A percentile compares a stretch with the other conserved stretches of the same genome.
phyloP scores from a whole-genome alignment of 2,113 vertebrate genomes.

The Sigmodon hispidus region DNA sequence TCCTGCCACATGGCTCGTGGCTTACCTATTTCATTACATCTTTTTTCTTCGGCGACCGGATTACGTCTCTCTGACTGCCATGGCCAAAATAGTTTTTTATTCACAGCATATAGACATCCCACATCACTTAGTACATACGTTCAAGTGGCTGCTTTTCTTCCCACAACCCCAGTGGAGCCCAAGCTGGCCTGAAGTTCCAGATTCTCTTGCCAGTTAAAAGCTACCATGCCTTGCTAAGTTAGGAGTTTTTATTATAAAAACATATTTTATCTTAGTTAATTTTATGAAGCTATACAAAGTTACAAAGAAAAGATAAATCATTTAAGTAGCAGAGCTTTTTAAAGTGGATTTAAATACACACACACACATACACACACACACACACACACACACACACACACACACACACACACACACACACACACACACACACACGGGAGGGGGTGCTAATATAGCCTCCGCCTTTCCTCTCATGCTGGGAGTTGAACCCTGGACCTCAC shows the following conservation, averaged over 20 bases:
- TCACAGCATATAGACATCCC: too few species aligned
- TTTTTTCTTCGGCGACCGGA: too few species aligned
- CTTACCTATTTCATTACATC: too few species aligned
- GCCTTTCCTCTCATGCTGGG: background rate
- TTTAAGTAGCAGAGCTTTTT: background rate
- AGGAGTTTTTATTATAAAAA: slow-evolving; percentile 33
- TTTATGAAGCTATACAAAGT: slow-evolving; percentile 42
- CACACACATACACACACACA: background rate
- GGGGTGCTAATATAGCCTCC: background rate
- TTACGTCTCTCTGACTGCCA: too few species aligned
- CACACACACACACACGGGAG: background rate
- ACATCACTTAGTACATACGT: too few species aligned
- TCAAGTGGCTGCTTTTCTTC: too few species aligned
- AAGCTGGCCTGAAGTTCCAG: background rate
- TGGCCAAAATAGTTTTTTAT: too few species aligned
- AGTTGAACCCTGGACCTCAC: background rate
- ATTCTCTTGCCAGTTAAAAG: background rate
- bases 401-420: background rate
- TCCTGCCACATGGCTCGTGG: too few species aligned
- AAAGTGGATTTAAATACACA: background rate
- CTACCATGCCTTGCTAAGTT: background rate
- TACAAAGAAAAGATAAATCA: background rate
- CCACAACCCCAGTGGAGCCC: background rate
- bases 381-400: background rate
- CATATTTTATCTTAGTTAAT: slow-evolving; percentile 44